These are phyloP conservation scores for Oreohelix idahoensis DNA, from an alignment of 1,140 invertebrate genomes.

Conservation along the genomic window DNA sequence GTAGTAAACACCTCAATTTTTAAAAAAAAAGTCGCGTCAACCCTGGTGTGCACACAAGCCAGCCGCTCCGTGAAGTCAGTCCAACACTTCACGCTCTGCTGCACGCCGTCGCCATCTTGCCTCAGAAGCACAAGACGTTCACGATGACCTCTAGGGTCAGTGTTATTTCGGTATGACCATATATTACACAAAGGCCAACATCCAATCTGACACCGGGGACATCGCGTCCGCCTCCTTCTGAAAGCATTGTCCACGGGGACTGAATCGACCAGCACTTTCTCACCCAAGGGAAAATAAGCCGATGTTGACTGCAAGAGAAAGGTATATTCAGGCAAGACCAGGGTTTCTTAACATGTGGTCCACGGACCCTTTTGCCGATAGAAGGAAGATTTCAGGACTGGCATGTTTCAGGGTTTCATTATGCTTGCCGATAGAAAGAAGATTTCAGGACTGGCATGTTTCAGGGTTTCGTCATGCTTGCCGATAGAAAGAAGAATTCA, in stretches of 20 bases:
- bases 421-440: too few species aligned
- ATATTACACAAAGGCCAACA: conserved; percentile 24
- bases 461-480: too few species aligned
- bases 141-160: conserved; percentile 16
- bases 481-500: too few species aligned
- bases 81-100: neutral
- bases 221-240: neutral
- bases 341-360: too few species aligned
- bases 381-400: too few species aligned
- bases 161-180: conserved; percentile 13
- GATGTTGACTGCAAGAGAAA: neutral
- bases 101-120: neutral
- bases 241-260: neutral
- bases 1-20: too few species aligned
- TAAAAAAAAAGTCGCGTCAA: too few species aligned
- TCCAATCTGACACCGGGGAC: neutral
- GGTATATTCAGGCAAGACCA: neutral
- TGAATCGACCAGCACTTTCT: neutral
- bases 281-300: neutral
- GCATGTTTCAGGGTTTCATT: too few species aligned
- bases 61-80: too few species aligned
- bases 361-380: too few species aligned
- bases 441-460: too few species aligned
- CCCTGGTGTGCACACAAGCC: too few species aligned
- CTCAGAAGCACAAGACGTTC: neutral